These are phyloP conservation scores for Idaea dimidiata DNA, from an alignment of 2,888 invertebrate genomes.

Conservation along the genomic window DNA sequence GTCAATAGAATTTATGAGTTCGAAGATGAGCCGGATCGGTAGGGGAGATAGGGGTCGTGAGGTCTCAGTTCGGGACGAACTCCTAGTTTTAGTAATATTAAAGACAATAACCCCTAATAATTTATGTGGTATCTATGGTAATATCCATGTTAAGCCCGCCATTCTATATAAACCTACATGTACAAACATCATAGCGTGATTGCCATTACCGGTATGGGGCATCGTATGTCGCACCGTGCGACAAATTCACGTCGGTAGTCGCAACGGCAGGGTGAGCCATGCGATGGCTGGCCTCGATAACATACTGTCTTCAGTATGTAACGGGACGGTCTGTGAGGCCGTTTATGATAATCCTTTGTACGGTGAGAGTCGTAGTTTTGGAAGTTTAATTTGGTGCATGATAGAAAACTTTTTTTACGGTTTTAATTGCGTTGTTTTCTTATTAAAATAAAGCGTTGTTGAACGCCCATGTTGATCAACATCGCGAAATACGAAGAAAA, in stretches of 20 bases:
- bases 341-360: slow-evolving; percentile 50
- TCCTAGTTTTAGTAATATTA: no score
- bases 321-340: slow-evolving; percentile 61
- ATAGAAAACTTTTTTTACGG: no score
- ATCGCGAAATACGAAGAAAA: no score
- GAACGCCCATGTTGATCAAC: no score
- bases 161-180: slow-evolving; percentile 32
- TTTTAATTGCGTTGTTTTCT: no score
- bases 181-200: slow-evolving; percentile 18
- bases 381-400: not conserved
- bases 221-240: slow-evolving; percentile 30
- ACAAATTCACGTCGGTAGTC: slow-evolving; percentile 25
- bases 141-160: slow-evolving; percentile 40
- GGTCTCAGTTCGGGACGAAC: no score
- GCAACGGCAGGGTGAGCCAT: slow-evolving; percentile 22
- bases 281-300: slow-evolving; percentile 66
- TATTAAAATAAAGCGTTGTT: no score
- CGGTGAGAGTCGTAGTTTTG: slow-evolving; percentile 31
- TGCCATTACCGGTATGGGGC: slow-evolving; percentile 12
- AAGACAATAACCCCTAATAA: no score
- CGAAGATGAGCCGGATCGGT: no score
- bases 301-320: slow-evolving; percentile 68
- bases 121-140: not conserved
- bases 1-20: no score
- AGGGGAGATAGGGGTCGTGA: no score